phyloP scores from a whole-genome alignment of 1,140 invertebrate species.

The fruit fly (Drosophila melanogaster) region DNA sequence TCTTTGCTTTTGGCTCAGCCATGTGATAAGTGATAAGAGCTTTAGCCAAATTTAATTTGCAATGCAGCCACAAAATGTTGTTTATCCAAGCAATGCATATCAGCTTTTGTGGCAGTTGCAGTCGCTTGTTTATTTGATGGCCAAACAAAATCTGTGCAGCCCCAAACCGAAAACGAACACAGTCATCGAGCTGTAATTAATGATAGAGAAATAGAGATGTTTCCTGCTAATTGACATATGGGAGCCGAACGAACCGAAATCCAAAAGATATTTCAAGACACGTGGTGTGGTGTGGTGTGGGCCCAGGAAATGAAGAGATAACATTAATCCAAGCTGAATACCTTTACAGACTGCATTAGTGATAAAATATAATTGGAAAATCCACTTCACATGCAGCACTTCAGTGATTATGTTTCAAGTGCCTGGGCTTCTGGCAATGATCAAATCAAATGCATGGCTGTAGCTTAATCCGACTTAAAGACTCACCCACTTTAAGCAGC shows the following conservation, averaged over 20 bases:
- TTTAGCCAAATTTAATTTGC: slow-evolving; percentile 57
- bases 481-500: slow-evolving; percentile 1
- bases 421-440: slow-evolving; percentile 16
- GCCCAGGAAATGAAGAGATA: slow-evolving; percentile 46
- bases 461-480: slow-evolving; percentile 20
- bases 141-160: slow-evolving; percentile 19
- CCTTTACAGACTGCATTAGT: slow-evolving; percentile 44
- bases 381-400: slow-evolving; percentile 37
- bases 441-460: slow-evolving; percentile 29
- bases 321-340: slow-evolving; percentile 57
- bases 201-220: slow-evolving; percentile 65
- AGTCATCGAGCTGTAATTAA: slow-evolving; percentile 50
- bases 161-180: neutral
- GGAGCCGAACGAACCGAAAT: neutral
- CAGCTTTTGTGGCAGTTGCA: slow-evolving; percentile 15
- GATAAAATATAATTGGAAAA: slow-evolving; percentile 68
- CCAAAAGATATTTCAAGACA: slow-evolving; percentile 24
- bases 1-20: slow-evolving; percentile 35
- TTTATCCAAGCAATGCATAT: slow-evolving; percentile 28
- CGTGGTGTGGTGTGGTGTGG: slow-evolving; percentile 10
- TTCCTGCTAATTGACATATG: slow-evolving; percentile 50
- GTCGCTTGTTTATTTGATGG: slow-evolving; percentile 21
- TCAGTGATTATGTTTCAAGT: slow-evolving; percentile 12
- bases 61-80: slow-evolving; percentile 50
- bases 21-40: slow-evolving; percentile 63